Conservation (phyloP, 2,888 invertebrate genomes). For the Hirudinaria manillensis region DNA sequence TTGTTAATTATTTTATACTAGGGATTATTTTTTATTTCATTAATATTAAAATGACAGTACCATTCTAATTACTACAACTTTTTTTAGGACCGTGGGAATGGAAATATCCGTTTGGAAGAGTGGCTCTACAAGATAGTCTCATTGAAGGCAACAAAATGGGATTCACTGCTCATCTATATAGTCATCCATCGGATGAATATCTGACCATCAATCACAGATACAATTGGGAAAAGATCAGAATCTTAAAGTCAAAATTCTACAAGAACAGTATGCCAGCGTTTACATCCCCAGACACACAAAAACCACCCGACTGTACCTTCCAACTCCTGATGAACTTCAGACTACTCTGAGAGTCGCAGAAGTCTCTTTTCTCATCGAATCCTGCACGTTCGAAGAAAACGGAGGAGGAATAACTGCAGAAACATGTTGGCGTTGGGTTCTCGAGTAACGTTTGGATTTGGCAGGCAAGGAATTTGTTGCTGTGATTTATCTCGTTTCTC, state of each 20-base stretch:
- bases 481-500: background rate
- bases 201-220: slow-evolving; percentile 47
- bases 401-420: slow-evolving; percentile 75
- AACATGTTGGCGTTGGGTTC: slow-evolving; percentile 79
- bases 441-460: slow-evolving; percentile 97
- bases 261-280: slow-evolving; percentile 1
- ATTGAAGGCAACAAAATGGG: slow-evolving; percentile 44
- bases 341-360: slow-evolving; percentile 69
- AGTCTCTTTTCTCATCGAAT: slow-evolving; percentile 81
- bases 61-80: background rate
- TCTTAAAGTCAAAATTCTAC: background rate
- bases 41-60: background rate
- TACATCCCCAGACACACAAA: slow-evolving; percentile 51
- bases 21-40: background rate
- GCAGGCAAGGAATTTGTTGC: slow-evolving; percentile 61
- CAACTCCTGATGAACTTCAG: slow-evolving; percentile 49
- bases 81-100: slow-evolving; percentile 32
- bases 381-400: slow-evolving; percentile 66
- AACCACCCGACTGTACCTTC: slow-evolving; percentile 50
- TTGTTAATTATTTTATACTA: no score
- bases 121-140: slow-evolving; percentile 37
- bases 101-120: slow-evolving; percentile 38
- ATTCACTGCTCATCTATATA: slow-evolving; percentile 51
- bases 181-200: slow-evolving; percentile 51
- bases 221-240: slow-evolving; percentile 26